Base-by-base conservation (phyloP, 2,113 vertebrate genomes). In the Sclerurus mexicanus region DNA sequence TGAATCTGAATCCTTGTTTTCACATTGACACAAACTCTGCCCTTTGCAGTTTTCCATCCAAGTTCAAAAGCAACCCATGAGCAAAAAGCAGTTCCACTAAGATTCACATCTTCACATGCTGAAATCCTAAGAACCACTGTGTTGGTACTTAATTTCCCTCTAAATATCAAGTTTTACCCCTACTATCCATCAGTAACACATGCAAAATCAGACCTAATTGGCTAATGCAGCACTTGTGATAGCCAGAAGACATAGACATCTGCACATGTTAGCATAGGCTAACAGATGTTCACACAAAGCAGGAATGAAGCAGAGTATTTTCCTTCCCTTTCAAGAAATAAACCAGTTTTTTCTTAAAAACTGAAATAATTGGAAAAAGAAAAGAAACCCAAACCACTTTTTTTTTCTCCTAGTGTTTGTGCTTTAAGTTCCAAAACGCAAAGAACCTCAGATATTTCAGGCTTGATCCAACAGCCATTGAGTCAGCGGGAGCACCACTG, bases 401-500 rank as follows among this genome's bases (percentile, higher is more conserved):
- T 58, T 52, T 9, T 55, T 28, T 59, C 47, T 9, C 31, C 86
- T 87, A 89, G 91, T 92, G 69, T 95, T 97, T 94, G 92, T 86
- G 95, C 93, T 97, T 93, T 91, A 52, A 89, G 94, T 91, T 91
- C 69, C 89, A 71, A 82, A 96, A 91, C 77, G 77, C 28, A 83
- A 89, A 94, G 53, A 91, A 90, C 75, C 87, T 96, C 27, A 28
- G 78, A 39, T 66, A 79, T 60, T 87, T 92, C 80, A 92, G 86
- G 73, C 88, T 91, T 93, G 88, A 96, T 95, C 79, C 92, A 87
- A 81, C 86, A 96, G 87, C 96, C 93, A 84, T 9, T 72, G 67
- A 94, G 69, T 90, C 85, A 89, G 90, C 9, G 5, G 91, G 94
- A 96, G 87, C 87, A 95, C 83, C 83, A 89, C 69, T 3, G 86